Evolutionary conservation across 2,888 invertebrate genomes (phyloP).

Genomic region (Cantharis rustica): DNA sequence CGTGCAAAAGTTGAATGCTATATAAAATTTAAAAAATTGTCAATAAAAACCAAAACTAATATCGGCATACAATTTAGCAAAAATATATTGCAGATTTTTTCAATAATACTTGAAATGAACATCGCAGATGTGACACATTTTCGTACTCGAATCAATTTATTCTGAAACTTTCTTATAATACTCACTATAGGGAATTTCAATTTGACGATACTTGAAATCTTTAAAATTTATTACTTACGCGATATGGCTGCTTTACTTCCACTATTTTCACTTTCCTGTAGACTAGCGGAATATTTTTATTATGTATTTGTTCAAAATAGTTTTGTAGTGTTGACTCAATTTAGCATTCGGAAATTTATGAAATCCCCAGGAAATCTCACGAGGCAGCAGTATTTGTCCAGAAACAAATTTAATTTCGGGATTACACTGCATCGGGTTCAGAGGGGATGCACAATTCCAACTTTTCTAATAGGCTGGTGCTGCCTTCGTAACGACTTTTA

Average conservation of each 20-base stretch:
- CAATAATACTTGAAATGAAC: conserved; percentile 29
- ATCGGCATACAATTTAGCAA: conserved; percentile 19
- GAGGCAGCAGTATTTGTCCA: neutral
- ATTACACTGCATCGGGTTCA: neutral
- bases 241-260: neutral
- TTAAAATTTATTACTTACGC: neutral
- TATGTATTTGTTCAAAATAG: too few relatives aligned
- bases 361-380: neutral
- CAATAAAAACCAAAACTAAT: conserved; percentile 14
- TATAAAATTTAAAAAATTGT: neutral
- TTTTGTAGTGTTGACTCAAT: neutral
- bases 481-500: neutral
- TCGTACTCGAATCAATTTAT: conserved; percentile 26
- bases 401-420: neutral
- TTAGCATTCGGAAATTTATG: neutral
- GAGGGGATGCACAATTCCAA: neutral
- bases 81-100: conserved; percentile 26
- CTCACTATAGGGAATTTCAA: conserved; percentile 15
- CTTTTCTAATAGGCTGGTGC: neutral
- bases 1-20: neutral
- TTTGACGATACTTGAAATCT: conserved; percentile 9
- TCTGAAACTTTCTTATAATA: conserved; percentile 21
- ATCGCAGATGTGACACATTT: conserved; percentile 25
- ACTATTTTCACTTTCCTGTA: neutral
- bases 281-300: neutral